phyloP scores from a whole-genome alignment of 2,888 invertebrate genomes.

The Lomographa bimaculata region DNA sequence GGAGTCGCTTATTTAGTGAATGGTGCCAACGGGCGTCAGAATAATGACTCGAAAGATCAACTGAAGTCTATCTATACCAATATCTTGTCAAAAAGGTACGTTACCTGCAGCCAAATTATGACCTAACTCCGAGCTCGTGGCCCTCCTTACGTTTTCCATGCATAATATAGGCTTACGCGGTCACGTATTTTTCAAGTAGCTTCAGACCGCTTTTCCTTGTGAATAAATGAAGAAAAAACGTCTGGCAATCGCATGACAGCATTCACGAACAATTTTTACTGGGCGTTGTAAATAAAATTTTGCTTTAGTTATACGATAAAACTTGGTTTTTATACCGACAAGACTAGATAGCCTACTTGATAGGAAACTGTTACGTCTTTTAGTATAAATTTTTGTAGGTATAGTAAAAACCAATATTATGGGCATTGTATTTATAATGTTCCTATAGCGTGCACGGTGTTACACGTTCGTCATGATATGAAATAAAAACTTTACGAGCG shows the following conservation, averaged over 20 bases:
- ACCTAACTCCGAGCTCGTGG: constrained; percentile 34
- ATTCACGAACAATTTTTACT: constrained; percentile 41
- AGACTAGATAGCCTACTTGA: constrained; percentile 18
- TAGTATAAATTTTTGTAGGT: constrained; percentile 14
- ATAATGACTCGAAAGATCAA: no score
- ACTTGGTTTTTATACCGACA: constrained; percentile 16
- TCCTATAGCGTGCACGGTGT: constrained; percentile 14
- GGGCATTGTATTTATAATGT: constrained; percentile 22
- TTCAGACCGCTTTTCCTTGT: constrained; percentile 66
- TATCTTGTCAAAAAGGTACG: neutral
- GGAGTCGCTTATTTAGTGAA: no score
- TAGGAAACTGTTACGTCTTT: constrained; percentile 17
- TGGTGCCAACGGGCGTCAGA: no score
- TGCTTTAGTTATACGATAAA: constrained; percentile 35
- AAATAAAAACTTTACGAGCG: constrained; percentile 22
- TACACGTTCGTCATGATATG: constrained; percentile 19
- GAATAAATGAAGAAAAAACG: constrained; percentile 74
- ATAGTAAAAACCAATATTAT: constrained; percentile 21
- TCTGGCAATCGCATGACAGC: constrained; percentile 60
- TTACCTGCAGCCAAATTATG: constrained; percentile 21
- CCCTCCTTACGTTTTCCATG: constrained; percentile 46
- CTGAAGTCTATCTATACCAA: no score
- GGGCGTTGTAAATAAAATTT: constrained; percentile 29
- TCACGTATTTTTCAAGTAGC: constrained; percentile 77
- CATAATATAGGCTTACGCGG: constrained; percentile 69